Evolutionary conservation across 2,797 vertebrate species (phyloP).

Genomic region (Sebastes ruberrimus): DNA sequence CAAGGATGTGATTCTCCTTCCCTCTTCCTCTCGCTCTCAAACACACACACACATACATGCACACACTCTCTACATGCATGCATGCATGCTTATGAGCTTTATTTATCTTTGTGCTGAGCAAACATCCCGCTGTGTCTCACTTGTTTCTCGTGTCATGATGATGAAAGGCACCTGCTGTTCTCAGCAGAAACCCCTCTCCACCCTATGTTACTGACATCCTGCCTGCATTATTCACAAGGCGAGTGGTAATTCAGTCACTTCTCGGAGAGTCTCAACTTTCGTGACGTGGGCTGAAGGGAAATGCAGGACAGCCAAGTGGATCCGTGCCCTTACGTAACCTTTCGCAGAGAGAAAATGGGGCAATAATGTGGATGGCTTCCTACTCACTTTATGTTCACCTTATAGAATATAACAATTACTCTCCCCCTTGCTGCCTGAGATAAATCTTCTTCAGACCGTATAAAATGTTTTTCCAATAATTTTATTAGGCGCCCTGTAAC

Average conservation of each 20-base stretch:
- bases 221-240: constrained; percentile 76
- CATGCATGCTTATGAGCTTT: constrained; percentile 55
- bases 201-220: constrained; percentile 63
- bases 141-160: constrained; percentile 69
- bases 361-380: constrained; percentile 14
- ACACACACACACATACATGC: neutral
- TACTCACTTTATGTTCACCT: constrained; percentile 36
- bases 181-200: constrained; percentile 72
- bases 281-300: constrained; percentile 43
- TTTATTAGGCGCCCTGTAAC: constrained; percentile 12
- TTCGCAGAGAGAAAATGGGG: constrained; percentile 1
- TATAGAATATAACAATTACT: constrained; percentile 34
- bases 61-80: constrained; percentile 34
- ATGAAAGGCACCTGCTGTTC: constrained; percentile 80
- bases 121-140: constrained; percentile 63
- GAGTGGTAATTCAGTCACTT: constrained; percentile 56
- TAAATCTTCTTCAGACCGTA: constrained; percentile 13
- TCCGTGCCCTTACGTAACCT: neutral
- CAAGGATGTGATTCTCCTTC: constrained; percentile 44
- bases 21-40: neutral
- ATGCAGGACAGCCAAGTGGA: constrained; percentile 30
- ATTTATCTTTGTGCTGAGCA: constrained; percentile 68
- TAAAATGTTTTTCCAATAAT: constrained; percentile 15
- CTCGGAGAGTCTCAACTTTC: constrained; percentile 31
- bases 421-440: constrained; percentile 2